Conservation (phyloP, 1,140 invertebrate genomes). For the Drosophila neocordata region DNA sequence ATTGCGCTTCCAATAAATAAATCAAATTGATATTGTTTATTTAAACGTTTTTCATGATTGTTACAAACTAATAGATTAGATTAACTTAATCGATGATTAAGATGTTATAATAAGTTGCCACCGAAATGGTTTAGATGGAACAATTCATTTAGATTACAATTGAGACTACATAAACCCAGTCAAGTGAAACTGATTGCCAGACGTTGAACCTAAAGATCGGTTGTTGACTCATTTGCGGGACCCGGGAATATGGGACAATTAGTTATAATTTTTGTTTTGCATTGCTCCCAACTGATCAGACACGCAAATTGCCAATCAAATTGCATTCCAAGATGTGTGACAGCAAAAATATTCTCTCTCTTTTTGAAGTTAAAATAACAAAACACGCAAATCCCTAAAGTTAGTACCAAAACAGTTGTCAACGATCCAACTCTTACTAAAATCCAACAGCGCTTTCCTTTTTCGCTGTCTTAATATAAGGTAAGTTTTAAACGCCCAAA, state of each 20-base stretch:
- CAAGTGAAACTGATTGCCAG: slow-evolving; percentile 14
- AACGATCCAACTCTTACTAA: slow-evolving; percentile 12
- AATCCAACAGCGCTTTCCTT: background rate
- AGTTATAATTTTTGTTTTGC: slow-evolving; percentile 6
- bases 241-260: slow-evolving; percentile 5
- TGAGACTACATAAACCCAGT: background rate
- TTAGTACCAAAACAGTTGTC: slow-evolving; percentile 50
- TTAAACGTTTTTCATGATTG: slow-evolving; percentile 14
- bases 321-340: slow-evolving; percentile 48
- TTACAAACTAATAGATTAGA: slow-evolving; percentile 1
- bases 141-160: slow-evolving; percentile 8
- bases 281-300: slow-evolving; percentile 9
- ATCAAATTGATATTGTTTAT: slow-evolving; percentile 27
- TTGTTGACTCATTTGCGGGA: background rate
- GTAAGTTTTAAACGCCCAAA: slow-evolving; percentile 45
- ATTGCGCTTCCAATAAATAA: slow-evolving; percentile 49
- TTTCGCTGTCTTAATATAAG: background rate
- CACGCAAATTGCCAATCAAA: slow-evolving; percentile 69
- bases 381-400: slow-evolving; percentile 50
- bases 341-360: slow-evolving; percentile 36
- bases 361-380: slow-evolving; percentile 38
- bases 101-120: background rate
- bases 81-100: background rate
- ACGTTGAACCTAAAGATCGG: slow-evolving; percentile 8
- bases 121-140: slow-evolving; percentile 11